These are phyloP conservation scores for Drosophila sulfurigaster DNA, from an alignment of 1,140 invertebrate genomes.

Conservation along the genomic window DNA sequence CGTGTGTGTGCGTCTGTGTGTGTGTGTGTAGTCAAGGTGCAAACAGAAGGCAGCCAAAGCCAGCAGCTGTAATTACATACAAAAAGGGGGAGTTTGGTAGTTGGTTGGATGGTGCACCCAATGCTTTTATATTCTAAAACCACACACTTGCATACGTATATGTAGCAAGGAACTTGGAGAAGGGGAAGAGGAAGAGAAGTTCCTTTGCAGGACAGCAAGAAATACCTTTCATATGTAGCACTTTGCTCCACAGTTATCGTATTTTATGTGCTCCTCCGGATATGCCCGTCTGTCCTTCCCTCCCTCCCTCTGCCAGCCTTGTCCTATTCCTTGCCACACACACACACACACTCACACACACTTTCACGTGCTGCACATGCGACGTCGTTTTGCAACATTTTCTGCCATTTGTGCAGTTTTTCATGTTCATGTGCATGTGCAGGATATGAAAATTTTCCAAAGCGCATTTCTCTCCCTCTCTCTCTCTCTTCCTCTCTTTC, in stretches of 20 bases:
- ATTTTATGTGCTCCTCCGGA: constrained; percentile 73
- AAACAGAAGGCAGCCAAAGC: constrained; percentile 44
- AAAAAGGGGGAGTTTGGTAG: constrained; percentile 5
- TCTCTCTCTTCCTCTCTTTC: not conserved
- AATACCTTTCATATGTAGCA: constrained; percentile 81
- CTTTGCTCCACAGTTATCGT: constrained; percentile 78
- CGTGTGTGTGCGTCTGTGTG: constrained; percentile 8
- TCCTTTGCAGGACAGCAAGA: constrained; percentile 23
- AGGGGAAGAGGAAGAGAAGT: not conserved
- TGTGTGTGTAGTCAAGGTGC: constrained; percentile 54
- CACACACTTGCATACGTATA: constrained; percentile 50
- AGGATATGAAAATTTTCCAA: constrained; percentile 80
- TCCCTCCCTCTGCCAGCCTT: constrained; percentile 15
- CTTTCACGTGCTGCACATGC: constrained; percentile 15
- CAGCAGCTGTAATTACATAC: constrained; percentile 72
- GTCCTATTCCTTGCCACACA: constrained; percentile 16
- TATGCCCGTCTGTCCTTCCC: constrained; percentile 32
- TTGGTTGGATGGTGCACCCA: constrained; percentile 11
- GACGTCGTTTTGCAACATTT: constrained; percentile 78
- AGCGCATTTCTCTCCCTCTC: constrained; percentile 46
- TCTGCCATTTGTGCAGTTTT: constrained; percentile 83
- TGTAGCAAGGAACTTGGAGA: not conserved
- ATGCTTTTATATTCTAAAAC: constrained; percentile 72
- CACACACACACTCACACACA: constrained; percentile 32
- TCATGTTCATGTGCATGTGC: constrained; percentile 77